Percentiles rank a stretch among this genome's conserved stretches.
Evolutionary conservation across 30 jellyfish, hydroid and myxozoan genomes (phyloP).

Genomic region (Chironex yamaguchii): DNA sequence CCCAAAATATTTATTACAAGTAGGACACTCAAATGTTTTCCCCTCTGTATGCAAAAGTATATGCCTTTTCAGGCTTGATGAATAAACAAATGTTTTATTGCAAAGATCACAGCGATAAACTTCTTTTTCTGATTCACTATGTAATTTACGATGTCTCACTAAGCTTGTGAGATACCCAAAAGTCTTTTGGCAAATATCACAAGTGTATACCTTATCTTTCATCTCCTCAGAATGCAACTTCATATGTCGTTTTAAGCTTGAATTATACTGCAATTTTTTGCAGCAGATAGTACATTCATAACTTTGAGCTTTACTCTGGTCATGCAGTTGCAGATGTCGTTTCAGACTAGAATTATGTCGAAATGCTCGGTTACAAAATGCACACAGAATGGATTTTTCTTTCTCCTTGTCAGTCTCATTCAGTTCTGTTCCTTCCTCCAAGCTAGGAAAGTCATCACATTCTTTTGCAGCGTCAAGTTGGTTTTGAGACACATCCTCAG

Average conservation of each 20-base stretch:
- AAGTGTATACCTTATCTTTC: constrained; percentile 64
- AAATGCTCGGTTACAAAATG: constrained; percentile 62
- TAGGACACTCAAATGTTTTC: constrained; percentile 60
- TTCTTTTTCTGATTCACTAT: constrained; percentile 44
- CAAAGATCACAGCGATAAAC: constrained; percentile 71
- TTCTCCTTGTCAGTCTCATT: neutral
- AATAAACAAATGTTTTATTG: constrained; percentile 70
- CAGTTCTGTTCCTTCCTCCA: neutral
- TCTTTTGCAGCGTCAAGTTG: neutral
- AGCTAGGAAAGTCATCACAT: neutral
- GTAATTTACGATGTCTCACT: constrained; percentile 65
- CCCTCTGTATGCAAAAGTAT: constrained; percentile 75
- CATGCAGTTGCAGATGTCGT: constrained; percentile 78
- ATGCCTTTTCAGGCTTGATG: constrained; percentile 78
- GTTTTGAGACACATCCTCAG: neutral
- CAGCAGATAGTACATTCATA: constrained; percentile 70
- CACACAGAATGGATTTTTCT: constrained; percentile 36
- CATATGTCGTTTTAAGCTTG: constrained; percentile 79
- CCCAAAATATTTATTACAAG: constrained; percentile 74
- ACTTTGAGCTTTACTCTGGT: constrained; percentile 22
- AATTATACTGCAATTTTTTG: constrained; percentile 69
- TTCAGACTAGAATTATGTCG: constrained; percentile 68
- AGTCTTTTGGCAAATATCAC: constrained; percentile 69
- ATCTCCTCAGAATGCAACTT: constrained; percentile 69
- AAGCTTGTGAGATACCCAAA: constrained; percentile 81